These are phyloP conservation scores for Uria lomvia DNA, from an alignment of 2,113 vertebrate genomes.

Conservation along the genomic window DNA sequence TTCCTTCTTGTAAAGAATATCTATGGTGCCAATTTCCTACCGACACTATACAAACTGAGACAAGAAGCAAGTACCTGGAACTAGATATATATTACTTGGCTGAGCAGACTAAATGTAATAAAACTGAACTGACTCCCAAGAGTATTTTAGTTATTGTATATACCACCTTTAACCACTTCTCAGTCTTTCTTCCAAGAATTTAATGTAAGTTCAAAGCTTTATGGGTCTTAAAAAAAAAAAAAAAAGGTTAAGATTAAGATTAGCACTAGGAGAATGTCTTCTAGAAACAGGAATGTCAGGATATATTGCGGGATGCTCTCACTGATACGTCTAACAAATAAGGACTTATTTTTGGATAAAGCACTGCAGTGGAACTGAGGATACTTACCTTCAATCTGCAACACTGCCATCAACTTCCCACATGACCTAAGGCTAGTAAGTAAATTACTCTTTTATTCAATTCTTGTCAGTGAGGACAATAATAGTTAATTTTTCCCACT, in stretches of 20 bases:
- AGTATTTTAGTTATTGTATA: conserved; percentile 16
- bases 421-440: neutral
- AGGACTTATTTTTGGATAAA: neutral
- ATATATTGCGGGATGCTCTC: neutral
- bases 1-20: conserved; percentile 1
- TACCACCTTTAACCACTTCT: conserved; percentile 2
- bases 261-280: neutral
- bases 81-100: conserved; percentile 32
- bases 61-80: conserved; percentile 30
- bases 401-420: neutral
- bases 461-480: neutral
- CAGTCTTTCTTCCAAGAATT: conserved; percentile 4
- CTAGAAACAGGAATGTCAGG: neutral
- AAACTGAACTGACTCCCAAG: conserved; percentile 10
- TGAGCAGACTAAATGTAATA: conserved; percentile 24
- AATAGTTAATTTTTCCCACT: neutral
- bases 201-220: conserved; percentile 14
- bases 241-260: neutral
- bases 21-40: conserved; percentile 22
- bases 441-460: neutral
- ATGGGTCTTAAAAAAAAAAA: neutral
- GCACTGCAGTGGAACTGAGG: neutral
- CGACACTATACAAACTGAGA: conserved; percentile 3
- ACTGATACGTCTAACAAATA: neutral
- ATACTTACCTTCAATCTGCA: neutral